Evolutionary conservation across 2,113 vertebrate species (phyloP), one percentile per base, ranked within the genome.

Genomic region (Percina caprodes): DNA sequence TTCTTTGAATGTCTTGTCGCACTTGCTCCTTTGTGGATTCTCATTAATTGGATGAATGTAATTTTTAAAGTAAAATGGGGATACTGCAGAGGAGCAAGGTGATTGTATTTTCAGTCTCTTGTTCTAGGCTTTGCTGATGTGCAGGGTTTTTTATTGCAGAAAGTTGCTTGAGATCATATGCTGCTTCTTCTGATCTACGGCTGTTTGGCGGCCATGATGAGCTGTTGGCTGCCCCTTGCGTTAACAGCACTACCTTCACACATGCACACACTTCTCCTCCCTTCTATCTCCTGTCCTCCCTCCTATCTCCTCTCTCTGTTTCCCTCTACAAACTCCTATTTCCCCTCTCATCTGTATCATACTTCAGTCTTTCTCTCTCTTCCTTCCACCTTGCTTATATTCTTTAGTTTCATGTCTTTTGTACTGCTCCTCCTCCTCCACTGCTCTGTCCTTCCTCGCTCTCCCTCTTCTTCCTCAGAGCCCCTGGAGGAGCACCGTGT

Each of bases 401-500:
- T 73, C 90, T 82, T 24, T 75, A 23, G 55, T 83, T 49, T 79
- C 85, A 75, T 92, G 74, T 86, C 77, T 84, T 79, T 71, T 90
- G 69, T 84, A 59, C 69, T 61, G 70, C 79, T 86, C 68, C 83
- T 80, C 61, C 75, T 84, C 73, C 82, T 80, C 74, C 78, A 77
- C 89, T 85, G 79, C 73, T 74, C 79, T 85, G 80, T 86, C 89
- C 88, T 81, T 88, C 83, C 91, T 93, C 93, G 92, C 95, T 92
- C 79, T 92, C 83, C 93, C 93, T 93, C 86, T 92, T 92, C 93
- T 94, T 94, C 96, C 96, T 92, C 94, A 98, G 97, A 98, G 95
- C 95, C 94, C 82, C 87, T 97, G 95, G 97, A 98, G 95, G 96
- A 97, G 96, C 96, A 96, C 91, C 96, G 96, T 79, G 96, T 98